phyloP scores from a whole-genome alignment of 2,113 vertebrate genomes.

The Varanus komodoensis region DNA sequence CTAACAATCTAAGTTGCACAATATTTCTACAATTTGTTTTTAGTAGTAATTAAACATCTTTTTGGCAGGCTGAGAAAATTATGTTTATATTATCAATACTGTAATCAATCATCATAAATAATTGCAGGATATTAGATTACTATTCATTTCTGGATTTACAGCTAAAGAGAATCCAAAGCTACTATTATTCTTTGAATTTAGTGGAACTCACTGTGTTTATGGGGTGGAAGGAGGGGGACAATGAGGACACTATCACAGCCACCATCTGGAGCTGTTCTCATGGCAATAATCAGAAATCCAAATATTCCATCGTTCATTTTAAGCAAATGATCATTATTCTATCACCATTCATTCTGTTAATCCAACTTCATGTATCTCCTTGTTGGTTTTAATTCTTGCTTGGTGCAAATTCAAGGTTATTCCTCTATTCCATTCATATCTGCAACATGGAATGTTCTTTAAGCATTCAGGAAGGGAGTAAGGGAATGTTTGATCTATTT shows the following conservation, averaged over 20 bases:
- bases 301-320: conserved; percentile 36
- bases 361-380: conserved; percentile 7
- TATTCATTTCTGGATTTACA: conserved; percentile 52
- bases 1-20: not conserved
- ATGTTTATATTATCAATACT: conserved; percentile 54
- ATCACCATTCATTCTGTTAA: not conserved
- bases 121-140: not conserved
- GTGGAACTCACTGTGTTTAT: conserved; percentile 40
- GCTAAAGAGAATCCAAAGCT: conserved; percentile 40
- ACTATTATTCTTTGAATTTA: conserved; percentile 11
- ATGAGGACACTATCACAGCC: not conserved
- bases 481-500: not conserved
- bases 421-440: conserved; percentile 1
- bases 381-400: conserved; percentile 4
- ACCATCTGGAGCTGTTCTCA: not conserved
- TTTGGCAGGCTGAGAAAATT: conserved; percentile 53
- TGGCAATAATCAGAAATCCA: conserved; percentile 42
- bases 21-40: not conserved
- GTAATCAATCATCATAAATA: conserved; percentile 48
- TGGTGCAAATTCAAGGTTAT: not conserved
- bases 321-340: conserved; percentile 5
- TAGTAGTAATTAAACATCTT: conserved; percentile 42
- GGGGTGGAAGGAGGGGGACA: conserved; percentile 35
- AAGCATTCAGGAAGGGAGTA: not conserved
- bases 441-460: not conserved